Conservation (phyloP, 2,888 invertebrate genomes). For the Dioctria rufipes region DNA sequence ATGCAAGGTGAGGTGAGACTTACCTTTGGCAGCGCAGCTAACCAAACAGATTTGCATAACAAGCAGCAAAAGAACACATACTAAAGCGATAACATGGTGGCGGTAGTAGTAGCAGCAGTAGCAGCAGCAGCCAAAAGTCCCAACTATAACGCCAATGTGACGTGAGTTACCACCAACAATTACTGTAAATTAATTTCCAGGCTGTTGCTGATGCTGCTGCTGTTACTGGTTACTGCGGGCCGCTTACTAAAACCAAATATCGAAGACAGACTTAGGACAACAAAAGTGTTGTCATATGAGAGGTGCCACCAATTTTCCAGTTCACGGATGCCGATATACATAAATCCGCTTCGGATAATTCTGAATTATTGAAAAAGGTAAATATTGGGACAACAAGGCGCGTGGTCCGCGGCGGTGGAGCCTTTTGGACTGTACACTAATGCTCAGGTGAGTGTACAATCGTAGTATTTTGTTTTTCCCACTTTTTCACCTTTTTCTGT, state of each 20-base stretch:
- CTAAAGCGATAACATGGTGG: background rate
- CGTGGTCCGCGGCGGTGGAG: background rate
- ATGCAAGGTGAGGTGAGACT: conserved; percentile 46
- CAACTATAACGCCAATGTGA: conserved; percentile 8
- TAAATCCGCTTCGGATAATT: conserved; percentile 32
- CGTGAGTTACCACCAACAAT: conserved; percentile 49
- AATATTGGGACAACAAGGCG: conserved; percentile 36
- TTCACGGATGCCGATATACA: background rate
- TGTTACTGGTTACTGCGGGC: background rate
- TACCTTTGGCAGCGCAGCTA: conserved; percentile 33
- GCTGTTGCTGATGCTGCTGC: conserved; percentile 13
- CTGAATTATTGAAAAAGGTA: conserved; percentile 38
- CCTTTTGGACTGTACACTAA: background rate
- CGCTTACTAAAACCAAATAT: conserved; percentile 29
- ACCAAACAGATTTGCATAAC: conserved; percentile 49
- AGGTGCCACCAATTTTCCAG: conserved; percentile 40
- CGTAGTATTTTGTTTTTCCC: background rate
- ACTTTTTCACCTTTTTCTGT: background rate
- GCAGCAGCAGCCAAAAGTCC: conserved; percentile 26
- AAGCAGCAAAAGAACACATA: conserved; percentile 35
- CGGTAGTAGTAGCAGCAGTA: too few species aligned
- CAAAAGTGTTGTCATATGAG: conserved; percentile 18
- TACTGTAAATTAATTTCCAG: conserved; percentile 50
- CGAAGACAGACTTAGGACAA: background rate
- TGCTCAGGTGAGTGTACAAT: background rate